Conservation (phyloP, 1,140 invertebrate species). For the Monochamus saltuarius region DNA sequence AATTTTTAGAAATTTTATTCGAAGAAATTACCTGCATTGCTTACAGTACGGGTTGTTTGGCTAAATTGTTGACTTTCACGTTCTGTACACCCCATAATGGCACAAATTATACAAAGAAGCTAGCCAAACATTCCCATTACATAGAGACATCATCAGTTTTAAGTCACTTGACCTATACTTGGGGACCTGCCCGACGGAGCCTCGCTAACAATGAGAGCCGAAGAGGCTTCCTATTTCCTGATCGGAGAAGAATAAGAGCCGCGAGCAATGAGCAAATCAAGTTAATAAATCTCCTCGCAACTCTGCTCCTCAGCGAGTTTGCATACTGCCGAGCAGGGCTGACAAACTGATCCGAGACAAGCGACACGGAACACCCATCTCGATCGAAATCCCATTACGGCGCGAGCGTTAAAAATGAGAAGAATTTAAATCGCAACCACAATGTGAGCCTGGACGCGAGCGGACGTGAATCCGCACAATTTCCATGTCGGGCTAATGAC, state of each 20-base stretch:
- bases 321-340: constrained; percentile 31
- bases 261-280: constrained; percentile 27
- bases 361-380: constrained; percentile 44
- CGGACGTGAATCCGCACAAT: constrained; percentile 36
- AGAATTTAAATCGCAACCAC: constrained; percentile 35
- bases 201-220: constrained; percentile 5
- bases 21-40: too few species aligned
- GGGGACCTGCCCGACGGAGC: too few species aligned
- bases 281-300: constrained; percentile 27
- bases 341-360: constrained; percentile 39
- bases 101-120: too few species aligned
- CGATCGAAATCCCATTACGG: constrained; percentile 43
- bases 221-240: constrained; percentile 15
- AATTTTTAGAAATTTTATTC: too few species aligned
- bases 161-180: too few species aligned
- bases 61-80: too few species aligned
- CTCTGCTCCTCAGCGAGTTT: constrained; percentile 27
- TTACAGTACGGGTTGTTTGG: too few species aligned
- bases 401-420: constrained; percentile 36
- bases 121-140: too few species aligned
- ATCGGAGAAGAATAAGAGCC: constrained; percentile 7
- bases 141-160: too few species aligned
- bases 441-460: constrained; percentile 23
- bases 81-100: too few species aligned
- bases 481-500: constrained; percentile 34